Percentiles rank a stretch among this genome's conserved stretches.
phyloP scores from a whole-genome alignment of 2,888 invertebrate species.

The Anagyrus pseudococci region DNA sequence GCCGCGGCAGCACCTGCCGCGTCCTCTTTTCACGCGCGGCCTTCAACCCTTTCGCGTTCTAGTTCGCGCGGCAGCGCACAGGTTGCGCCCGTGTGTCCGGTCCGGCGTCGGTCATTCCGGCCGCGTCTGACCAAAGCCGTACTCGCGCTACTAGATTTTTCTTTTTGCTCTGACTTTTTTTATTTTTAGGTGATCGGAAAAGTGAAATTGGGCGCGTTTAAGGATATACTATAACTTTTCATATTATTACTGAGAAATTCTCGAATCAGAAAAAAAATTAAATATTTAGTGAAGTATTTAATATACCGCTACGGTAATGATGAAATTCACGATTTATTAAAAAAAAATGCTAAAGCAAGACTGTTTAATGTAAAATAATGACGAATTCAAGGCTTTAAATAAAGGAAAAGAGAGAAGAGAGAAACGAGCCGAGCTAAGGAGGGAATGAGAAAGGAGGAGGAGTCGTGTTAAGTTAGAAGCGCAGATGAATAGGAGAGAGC shows the following conservation, averaged over 20 bases:
- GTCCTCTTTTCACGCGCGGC: constrained; percentile 3
- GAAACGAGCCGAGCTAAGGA: background rate
- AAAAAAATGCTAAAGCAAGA: no score
- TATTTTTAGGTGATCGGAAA: background rate
- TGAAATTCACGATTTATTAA: no score
- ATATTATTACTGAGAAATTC: no score
- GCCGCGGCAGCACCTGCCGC: background rate
- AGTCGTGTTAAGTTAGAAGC: constrained; percentile 35
- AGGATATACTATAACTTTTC: background rate
- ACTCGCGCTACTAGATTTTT: background rate
- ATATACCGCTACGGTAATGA: no score
- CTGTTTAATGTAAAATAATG: no score
- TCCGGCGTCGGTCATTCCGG: constrained; percentile 33
- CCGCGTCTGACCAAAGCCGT: no score
- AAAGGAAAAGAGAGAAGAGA: no score
- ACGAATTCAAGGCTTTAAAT: no score
- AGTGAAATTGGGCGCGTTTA: background rate
- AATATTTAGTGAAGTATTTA: no score
- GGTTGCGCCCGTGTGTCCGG: constrained; percentile 58
- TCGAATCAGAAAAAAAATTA: no score
- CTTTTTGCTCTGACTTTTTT: background rate
- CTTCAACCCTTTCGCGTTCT: constrained; percentile 56
- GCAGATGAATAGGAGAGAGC: constrained; percentile 26
- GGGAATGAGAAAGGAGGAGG: constrained; percentile 21
- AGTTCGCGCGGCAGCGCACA: constrained; percentile 50